These are phyloP conservation scores for Bubalus kerabau DNA, from an alignment of 2,113 vertebrate species.

Conservation along the genomic window DNA sequence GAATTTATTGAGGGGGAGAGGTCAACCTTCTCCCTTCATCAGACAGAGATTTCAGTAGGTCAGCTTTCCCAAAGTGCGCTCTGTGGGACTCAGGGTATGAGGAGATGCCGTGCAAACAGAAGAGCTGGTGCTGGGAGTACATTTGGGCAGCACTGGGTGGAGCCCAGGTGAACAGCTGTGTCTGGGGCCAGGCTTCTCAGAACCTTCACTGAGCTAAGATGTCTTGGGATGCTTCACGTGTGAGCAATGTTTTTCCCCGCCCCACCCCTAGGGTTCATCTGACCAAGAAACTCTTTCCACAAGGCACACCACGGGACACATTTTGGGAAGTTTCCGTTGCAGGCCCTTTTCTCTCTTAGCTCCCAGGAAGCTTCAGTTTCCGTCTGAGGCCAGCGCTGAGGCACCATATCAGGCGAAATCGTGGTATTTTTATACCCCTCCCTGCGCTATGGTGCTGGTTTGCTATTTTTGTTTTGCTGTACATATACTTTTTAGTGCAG, in stretches of 20 bases:
- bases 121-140: not conserved
- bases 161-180: not conserved
- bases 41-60: not conserved
- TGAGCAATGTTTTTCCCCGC: fast-evolving
- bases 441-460: not conserved
- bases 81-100: not conserved
- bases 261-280: not conserved
- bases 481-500: not conserved
- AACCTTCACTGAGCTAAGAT: not conserved
- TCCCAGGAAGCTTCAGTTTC: not conserved
- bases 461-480: not conserved
- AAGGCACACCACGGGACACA: fast-evolving
- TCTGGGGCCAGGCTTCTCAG: not conserved
- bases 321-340: not conserved
- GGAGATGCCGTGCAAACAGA: not conserved
- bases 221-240: not conserved
- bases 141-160: not conserved
- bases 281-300: not conserved
- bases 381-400: not conserved
- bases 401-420: not conserved
- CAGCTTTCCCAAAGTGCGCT: not conserved
- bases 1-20: not conserved
- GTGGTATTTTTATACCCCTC: not conserved
- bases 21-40: not conserved
- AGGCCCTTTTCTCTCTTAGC: not conserved